Base-by-base conservation (phyloP, 2,888 invertebrate species). In the Aproaerema taeniolella region DNA sequence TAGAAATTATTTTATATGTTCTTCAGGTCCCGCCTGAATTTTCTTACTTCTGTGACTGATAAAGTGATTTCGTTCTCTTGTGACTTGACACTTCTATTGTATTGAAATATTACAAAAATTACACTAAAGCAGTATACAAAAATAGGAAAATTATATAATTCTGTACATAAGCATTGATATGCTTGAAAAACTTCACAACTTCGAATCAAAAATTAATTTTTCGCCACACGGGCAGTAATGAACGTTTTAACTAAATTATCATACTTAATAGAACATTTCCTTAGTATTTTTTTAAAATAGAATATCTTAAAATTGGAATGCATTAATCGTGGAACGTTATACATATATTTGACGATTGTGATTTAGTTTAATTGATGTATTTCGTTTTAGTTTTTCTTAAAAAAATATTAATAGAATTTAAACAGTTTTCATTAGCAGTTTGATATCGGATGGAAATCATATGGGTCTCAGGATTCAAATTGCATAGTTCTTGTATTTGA, bases 111-210 rank as follows among this genome's bases (percentile, higher is more conserved):
- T 45, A 33, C 42, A 51, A 52, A 53, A 50, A 52, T 49, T 47
- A 38, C 48, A 51, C 50, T 33, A 45, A 58, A 52, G 53, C 37
- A 57, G 58, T 60, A 56, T 64, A 66, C 53, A 67, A 66, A 65
- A 62, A 63, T 65, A 60, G 56, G 53, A 63, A 58, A 66, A 62
- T 52, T 55, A 65, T 62, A 62, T 46, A 46, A n/a, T 55, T 62
- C 55, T 52, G 61, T 49, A 56, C 52, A 61, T 64, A 66, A 64
- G 71, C 67, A 62, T 52, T 78, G 77, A 78, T 79, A 79, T 79
- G 79, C 72, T 57, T 73, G 59, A 60, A 67, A 54, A 68, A 68
- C 55, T 52, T 78, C 76, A 78, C 75, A 79, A 78, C 77, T 60
- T 68, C 52, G 48, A 63, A 66, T 67, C n/a, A n/a, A 53, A 74